Base-by-base conservation (phyloP, 1,140 invertebrate species). In the Caenorhabditis briggsae region DNA sequence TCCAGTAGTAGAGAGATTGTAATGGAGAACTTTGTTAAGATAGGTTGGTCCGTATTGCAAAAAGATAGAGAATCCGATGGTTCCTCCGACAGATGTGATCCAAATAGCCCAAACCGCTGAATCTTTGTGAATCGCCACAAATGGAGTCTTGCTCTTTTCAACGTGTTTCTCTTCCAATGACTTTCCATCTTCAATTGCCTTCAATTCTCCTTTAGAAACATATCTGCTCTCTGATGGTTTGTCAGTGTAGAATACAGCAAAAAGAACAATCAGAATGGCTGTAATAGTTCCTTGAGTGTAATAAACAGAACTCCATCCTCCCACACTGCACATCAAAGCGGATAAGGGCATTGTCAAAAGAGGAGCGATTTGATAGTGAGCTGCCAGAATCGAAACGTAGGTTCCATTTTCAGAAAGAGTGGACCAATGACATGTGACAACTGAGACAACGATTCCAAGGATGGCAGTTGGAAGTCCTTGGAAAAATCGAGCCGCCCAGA, bases 41-140 rank as follows among this genome's bases (percentile, higher is more conserved):
- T 91, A 91, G 25, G 88, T 91, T 61, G 90, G 90, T 14, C 90
- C 90, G 58, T 90, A 91, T 48, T 92, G 91, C 59, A 88, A 86
- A 61, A 91, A 91, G 33, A 91, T 88, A 12, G 90, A 74, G 59
- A 90, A 88, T 74, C 83, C 82, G 25, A 87, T 84, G 11, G 84
- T 55, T 33, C 86, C 86, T 50, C 86, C 86, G 48, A 87, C 65
- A 41, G 86, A 84, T 16, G 83, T 82, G 25, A 87, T 84, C 82
- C 82, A 84, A 41, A 84, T 65, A 20, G 83, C 90, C 74, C 84
- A 90, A 18, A 87, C 85, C 23, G 86, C 83, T 55, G 87, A 70
- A n/a, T 59, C 56, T 16, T 82, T 84, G 18, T 56, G 55, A 2
- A 82, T 64, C 11, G 48, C 64, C 7, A 86, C 83, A 20, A 46